A percentile compares a stretch with the other conserved stretches of the same genome.
phyloP scores from a whole-genome alignment of 2,888 invertebrate genomes.

The Orthosia gracilis region DNA sequence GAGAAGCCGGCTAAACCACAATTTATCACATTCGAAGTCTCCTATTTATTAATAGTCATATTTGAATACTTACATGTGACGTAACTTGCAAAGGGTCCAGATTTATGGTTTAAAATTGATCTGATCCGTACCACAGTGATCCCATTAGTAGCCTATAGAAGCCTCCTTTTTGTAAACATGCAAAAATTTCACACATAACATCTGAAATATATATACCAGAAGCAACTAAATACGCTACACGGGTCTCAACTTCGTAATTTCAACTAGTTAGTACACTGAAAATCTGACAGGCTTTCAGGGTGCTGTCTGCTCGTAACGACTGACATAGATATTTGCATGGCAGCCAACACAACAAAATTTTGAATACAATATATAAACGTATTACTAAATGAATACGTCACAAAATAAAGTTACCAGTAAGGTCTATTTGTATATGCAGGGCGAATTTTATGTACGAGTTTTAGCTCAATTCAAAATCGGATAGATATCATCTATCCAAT shows the following conservation, averaged over 20 bases:
- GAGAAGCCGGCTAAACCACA: background rate
- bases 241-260: background rate
- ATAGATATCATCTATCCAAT: background rate
- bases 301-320: background rate
- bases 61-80: no score
- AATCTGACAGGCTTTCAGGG: slow-evolving; percentile 6
- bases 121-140: background rate
- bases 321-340: slow-evolving; percentile 12
- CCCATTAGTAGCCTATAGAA: background rate
- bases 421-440: background rate
- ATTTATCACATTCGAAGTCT: no score
- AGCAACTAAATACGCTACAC: background rate
- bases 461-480: background rate
- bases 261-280: background rate
- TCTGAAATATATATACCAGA: background rate
- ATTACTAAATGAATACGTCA: no score
- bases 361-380: no score
- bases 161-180: no score
- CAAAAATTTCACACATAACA: no score
- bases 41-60: no score
- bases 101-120: background rate
- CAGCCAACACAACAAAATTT: background rate
- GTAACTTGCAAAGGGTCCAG: background rate
- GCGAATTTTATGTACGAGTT: background rate
- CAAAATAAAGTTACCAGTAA: background rate